Percentiles rank a stretch among this genome's conserved stretches.
These are phyloP conservation scores for Oostethus manadensis DNA, from an alignment of 2,113 vertebrate species.

Conservation along the genomic window DNA sequence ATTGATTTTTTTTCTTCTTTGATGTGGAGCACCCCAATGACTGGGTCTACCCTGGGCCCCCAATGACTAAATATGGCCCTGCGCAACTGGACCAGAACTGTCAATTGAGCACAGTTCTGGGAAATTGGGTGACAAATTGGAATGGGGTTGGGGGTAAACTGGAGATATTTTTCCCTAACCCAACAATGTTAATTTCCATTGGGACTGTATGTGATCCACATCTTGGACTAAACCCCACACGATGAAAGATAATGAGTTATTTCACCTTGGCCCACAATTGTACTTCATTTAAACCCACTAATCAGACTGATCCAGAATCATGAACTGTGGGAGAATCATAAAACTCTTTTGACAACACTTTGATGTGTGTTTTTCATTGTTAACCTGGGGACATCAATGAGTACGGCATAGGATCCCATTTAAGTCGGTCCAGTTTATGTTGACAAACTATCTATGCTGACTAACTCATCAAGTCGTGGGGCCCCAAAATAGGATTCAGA, in stretches of 20 bases:
- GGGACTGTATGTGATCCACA: conserved; percentile 38
- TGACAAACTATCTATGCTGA: too few species aligned
- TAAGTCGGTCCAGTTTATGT: too few species aligned
- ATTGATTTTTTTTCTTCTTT: too few species aligned
- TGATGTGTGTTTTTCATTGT: conserved; percentile 12
- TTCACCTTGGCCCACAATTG: conserved; percentile 68
- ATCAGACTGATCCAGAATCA: conserved; percentile 22
- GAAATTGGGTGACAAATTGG: conserved; percentile 27
- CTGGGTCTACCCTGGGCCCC: too few species aligned
- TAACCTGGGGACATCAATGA: too few species aligned
- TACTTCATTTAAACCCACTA: conserved; percentile 37
- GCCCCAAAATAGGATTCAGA: too few species aligned
- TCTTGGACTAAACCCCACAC: conserved; percentile 41
- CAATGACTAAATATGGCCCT: too few species aligned
- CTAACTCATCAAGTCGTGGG: too few species aligned
- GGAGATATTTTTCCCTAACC: not conserved
- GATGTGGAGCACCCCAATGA: too few species aligned
- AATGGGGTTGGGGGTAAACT: not conserved
- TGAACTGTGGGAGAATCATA: conserved; percentile 23
- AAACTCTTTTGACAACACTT: too few species aligned
- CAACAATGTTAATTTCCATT: conserved; percentile 42
- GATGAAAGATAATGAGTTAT: conserved; percentile 54
- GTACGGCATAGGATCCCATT: too few species aligned
- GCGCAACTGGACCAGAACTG: too few species aligned
- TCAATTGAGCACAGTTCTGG: not conserved